Base-by-base conservation (phyloP, 30 jellyfish, hydroid and myxozoan species). In the Aurelia coerulea region DNA sequence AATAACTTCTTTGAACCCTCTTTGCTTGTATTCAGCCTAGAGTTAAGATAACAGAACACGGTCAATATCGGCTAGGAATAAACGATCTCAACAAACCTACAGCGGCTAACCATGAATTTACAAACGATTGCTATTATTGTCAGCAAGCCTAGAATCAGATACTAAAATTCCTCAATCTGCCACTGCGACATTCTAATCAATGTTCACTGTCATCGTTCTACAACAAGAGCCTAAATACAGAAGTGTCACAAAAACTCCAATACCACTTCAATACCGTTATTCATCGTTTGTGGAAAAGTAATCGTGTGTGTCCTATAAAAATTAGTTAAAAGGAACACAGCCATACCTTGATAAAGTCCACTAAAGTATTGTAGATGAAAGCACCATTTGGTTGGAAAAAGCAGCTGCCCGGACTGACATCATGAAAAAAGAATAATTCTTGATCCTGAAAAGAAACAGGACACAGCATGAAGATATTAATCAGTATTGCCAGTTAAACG, bases 381-480 rank as follows among this genome's bases (percentile, higher is more conserved):
- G 99, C 96, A 19, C 99, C 99, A 56, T 85, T 84, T 46, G 99
- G 99, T 71, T 83, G 94, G 95, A 94, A 94, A 78, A 94, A 94
- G 49, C 97, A 90, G 68, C 98, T 90, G 8, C 99, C 99, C 2
- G 99, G 99, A 80, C 97, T 94, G 64, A 94, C 77, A 49, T 94
- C 99, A 33, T 94, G 90, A 62, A 94, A 94, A 92, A 94, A 94
- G 62, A 94, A 94, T 31, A 94, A 69, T 63, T 94, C 97, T 79
- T 94, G 99, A 16, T 94, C 99, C 96, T 85, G 62, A 46, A 46
- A 46, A 14, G 56, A 37, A 72, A 34, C 51, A 70, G 42, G 42
- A 46, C 14, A 74, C 59, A 34, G 4, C 6, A 8, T 29, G 10
- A 71, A 23, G 56, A 54, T 2, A 17, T 72, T 31, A 33, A 51